A percentile compares a stretch with the other conserved stretches of the same genome.
These are phyloP conservation scores for Acestrorhynchus altus DNA, from an alignment of 2,797 vertebrate species.

Conservation along the genomic window DNA sequence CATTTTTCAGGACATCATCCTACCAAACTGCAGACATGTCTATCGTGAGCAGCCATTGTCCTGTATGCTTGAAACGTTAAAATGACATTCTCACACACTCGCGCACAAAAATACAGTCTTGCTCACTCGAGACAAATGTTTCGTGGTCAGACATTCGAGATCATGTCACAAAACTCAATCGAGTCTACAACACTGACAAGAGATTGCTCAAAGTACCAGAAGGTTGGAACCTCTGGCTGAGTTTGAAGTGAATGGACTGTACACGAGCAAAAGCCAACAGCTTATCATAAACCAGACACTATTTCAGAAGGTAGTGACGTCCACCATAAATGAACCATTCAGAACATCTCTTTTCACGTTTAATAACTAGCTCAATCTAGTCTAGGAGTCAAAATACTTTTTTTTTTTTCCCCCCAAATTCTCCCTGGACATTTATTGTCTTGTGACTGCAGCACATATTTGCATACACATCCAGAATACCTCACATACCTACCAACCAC, in stretches of 20 bases:
- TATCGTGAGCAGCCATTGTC: conserved; percentile 40
- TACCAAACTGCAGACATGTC: conserved; percentile 21
- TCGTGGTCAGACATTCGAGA: conserved; percentile 19
- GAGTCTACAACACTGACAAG: conserved; percentile 15
- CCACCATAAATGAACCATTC: neutral
- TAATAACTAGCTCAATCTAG: neutral
- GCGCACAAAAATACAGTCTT: neutral
- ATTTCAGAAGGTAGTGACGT: neutral
- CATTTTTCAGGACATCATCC: conserved; percentile 34
- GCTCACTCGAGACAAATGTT: conserved; percentile 39
- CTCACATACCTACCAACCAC: conserved; percentile 13
- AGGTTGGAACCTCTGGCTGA: conserved; percentile 34
- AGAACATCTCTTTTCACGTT: neutral
- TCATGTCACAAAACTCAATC: conserved; percentile 26
- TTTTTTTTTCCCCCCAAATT: no score
- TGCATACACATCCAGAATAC: neutral
- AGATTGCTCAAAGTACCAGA: conserved; percentile 26
- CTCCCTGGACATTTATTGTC: conserved; percentile 19
- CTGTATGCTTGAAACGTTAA: conserved; percentile 35
- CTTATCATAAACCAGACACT: conserved; percentile 28
- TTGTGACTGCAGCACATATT: conserved; percentile 24
- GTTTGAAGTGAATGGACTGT: conserved; percentile 39
- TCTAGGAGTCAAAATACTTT: neutral
- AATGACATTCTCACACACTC: conserved; percentile 17
- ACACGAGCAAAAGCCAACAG: conserved; percentile 12